A percentile compares a stretch with the other conserved stretches of the same genome.
These are phyloP conservation scores for Cromileptes altivelis DNA, from an alignment of 2,113 vertebrate species.

Conservation along the genomic window DNA sequence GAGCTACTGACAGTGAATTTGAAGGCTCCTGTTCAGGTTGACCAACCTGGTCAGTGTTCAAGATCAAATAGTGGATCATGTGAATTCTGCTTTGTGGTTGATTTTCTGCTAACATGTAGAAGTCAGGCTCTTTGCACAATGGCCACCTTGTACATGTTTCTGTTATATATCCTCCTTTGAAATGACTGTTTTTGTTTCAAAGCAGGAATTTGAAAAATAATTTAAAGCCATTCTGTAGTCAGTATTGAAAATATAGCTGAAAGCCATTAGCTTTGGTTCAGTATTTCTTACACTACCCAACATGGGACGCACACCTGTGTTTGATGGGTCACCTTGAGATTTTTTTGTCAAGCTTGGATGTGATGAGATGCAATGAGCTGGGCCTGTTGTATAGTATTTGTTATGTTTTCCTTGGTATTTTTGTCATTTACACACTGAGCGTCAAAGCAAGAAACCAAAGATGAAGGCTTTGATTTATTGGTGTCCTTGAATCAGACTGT, in stretches of 20 bases:
- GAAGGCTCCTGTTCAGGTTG: neutral
- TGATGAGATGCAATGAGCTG: constrained; percentile 14
- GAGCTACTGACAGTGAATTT: constrained; percentile 42
- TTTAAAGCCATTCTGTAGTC: constrained; percentile 21
- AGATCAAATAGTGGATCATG: neutral
- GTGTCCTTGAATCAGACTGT: constrained; percentile 10
- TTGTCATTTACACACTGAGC: constrained; percentile 19
- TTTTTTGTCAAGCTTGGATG: neutral
- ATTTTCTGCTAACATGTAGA: constrained; percentile 21
- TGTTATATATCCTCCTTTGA: constrained; percentile 34
- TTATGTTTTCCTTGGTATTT: neutral
- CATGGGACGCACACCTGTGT: constrained; percentile 14
- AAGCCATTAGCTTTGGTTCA: neutral
- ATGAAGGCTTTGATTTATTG: constrained; percentile 17
- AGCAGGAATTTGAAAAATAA: neutral
- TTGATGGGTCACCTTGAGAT: constrained; percentile 9
- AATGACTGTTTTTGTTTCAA: constrained; percentile 10
- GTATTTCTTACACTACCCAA: constrained; percentile 32
- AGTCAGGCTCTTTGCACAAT: constrained; percentile 71
- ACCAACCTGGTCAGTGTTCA: neutral
- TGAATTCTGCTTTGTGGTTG: constrained; percentile 39
- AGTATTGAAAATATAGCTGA: constrained; percentile 22
- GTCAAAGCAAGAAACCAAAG: constrained; percentile 51
- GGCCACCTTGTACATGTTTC: constrained; percentile 43
- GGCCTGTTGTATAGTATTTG: neutral